Evolutionary conservation across 2,113 vertebrate species (phyloP), one percentile per base, ranked within the genome.

Genomic region (Chaetodon trifascialis): DNA sequence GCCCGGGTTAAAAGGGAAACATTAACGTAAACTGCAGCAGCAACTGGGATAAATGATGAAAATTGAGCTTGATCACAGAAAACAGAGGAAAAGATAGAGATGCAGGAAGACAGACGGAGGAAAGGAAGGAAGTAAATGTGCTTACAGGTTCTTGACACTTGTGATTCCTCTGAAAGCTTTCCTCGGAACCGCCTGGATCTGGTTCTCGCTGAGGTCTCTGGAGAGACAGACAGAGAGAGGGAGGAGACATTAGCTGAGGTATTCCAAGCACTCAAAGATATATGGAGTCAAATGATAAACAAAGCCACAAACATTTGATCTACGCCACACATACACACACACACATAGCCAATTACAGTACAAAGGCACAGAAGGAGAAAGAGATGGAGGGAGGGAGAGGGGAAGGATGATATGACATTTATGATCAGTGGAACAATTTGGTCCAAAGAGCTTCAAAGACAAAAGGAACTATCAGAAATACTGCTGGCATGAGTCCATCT

Each of bases 131-230:
- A 76, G 68, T 40, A 49, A 54, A 54, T 79, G 56, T 77, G 91
- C 98, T 99, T 95, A 99, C 98, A 99, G 94, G 95, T 99, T 99
- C 94, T 99, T 99, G 89, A 99, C 97, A 23, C 94, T 95, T 59
- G 97, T 94, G 94, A 99, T 98, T 94, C 98, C 98, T 51, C 98
- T 96, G 95, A 99, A 99, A 59, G 98, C 97, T 92, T 99, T 99
- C 89, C 98, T 96, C 7, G 98, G 97, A 90, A 99, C 95, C n/a
- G 97, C 97, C 96, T 98, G 97, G 73, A 99, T 98, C 95, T 97
- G 97, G 94, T 99, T 99, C 93, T 99, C 98, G 11, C 98, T 99
- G 83, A 99, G 95, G 93, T 99, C 98, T 91, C 98, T 99, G 94
- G 58, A 84, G 90, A 86, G 34, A 91, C 21, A 95, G 73, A 91